These are phyloP conservation scores for Rotaria socialis DNA, from an alignment of 2,888 invertebrate genomes.

Conservation along the genomic window DNA sequence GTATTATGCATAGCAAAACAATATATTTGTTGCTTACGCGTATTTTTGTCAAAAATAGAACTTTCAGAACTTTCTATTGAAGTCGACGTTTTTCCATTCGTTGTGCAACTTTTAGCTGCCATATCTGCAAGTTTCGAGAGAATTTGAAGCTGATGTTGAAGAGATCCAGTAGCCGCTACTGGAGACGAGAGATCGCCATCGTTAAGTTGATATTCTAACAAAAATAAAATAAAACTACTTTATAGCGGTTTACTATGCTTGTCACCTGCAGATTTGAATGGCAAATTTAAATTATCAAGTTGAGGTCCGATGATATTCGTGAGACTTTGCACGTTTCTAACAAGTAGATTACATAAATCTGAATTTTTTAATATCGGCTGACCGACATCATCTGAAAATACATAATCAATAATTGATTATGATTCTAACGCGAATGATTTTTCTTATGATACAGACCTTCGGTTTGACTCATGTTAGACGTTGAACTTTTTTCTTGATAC, in stretches of 20 bases:
- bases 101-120: background rate
- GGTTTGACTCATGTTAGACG: too few relatives aligned
- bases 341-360: background rate
- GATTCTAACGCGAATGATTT: rapidly evolving
- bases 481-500: too few relatives aligned
- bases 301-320: background rate
- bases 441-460: background rate
- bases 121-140: background rate
- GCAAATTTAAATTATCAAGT: background rate
- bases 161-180: background rate
- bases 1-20: too few relatives aligned
- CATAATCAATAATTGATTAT: background rate
- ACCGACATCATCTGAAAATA: background rate
- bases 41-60: too few relatives aligned
- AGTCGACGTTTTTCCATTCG: background rate
- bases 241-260: background rate
- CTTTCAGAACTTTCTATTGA: background rate
- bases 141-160: background rate
- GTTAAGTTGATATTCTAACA: background rate
- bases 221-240: background rate
- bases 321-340: background rate
- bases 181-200: background rate
- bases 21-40: too few relatives aligned
- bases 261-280: background rate
- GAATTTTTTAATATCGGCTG: background rate